These are phyloP conservation scores for Styela plicata DNA, from an alignment of 23 tunicate genomes.

Conservation along the genomic window DNA sequence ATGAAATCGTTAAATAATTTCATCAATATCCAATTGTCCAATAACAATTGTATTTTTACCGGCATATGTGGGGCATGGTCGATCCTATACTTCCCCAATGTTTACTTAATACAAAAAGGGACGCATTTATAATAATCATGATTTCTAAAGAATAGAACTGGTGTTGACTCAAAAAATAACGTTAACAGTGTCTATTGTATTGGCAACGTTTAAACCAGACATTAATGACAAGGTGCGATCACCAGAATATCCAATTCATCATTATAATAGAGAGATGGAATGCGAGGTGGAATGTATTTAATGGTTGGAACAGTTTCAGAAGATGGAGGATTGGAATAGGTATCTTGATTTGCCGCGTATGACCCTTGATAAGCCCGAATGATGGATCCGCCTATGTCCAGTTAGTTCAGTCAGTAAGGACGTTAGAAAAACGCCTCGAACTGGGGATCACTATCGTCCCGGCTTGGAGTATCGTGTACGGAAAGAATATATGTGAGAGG, in stretches of 20 bases:
- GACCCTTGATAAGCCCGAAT: too few species aligned
- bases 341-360: not conserved
- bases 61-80: too few species aligned
- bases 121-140: not conserved
- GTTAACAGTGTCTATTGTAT: not conserved
- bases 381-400: too few species aligned
- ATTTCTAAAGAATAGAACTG: not conserved
- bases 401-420: too few species aligned
- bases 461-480: too few species aligned
- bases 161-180: not conserved
- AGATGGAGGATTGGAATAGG: too few species aligned
- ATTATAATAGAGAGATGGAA: not conserved
- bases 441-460: too few species aligned
- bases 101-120: not conserved
- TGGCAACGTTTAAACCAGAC: not conserved
- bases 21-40: too few species aligned
- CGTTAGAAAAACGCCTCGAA: too few species aligned
- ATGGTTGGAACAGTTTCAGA: not conserved
- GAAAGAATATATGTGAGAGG: too few species aligned
- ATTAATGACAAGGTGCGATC: not conserved
- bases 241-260: not conserved
- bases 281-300: not conserved
- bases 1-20: too few species aligned
- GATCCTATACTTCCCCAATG: not conserved
- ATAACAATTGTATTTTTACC: too few species aligned